These are phyloP conservation scores for Agriopis leucophaearia DNA, from an alignment of 2,888 invertebrate species.

Conservation along the genomic window DNA sequence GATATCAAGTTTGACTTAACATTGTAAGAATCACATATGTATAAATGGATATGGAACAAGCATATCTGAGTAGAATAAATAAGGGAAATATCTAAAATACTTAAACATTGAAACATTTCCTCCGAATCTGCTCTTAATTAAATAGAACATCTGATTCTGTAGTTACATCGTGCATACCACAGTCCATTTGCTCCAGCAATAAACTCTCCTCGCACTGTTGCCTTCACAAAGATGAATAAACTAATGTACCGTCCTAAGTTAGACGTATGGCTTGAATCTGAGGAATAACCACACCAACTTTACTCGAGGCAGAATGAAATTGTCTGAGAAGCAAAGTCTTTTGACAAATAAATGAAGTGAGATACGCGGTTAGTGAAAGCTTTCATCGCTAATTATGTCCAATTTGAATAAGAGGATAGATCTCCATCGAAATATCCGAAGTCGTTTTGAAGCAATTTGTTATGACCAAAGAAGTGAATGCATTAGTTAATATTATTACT, in stretches of 20 bases:
- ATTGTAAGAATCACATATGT: no score
- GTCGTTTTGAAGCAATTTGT: neutral
- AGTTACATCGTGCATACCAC: slow-evolving; percentile 48
- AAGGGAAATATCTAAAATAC: neutral
- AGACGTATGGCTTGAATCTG: slow-evolving; percentile 37
- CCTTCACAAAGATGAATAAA: slow-evolving; percentile 52
- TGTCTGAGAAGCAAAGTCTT: slow-evolving; percentile 21
- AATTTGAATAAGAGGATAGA: neutral
- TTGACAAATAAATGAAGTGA: slow-evolving; percentile 20
- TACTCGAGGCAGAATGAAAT: slow-evolving; percentile 19
- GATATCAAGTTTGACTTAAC: no score
- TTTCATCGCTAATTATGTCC: slow-evolving; percentile 19
- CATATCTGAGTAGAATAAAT: neutral
- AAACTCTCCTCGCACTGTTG: slow-evolving; percentile 51
- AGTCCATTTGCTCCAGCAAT: slow-evolving; percentile 53
- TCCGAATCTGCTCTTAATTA: neutral
- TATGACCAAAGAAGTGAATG: neutral
- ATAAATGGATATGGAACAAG: no score
- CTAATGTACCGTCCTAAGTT: slow-evolving; percentile 48
- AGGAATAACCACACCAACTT: slow-evolving; percentile 15
- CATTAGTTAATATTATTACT: neutral
- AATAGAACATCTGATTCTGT: slow-evolving; percentile 34
- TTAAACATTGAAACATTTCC: neutral
- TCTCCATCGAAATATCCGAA: neutral
- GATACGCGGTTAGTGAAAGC: slow-evolving; percentile 1